Evolutionary conservation across 2,113 vertebrate species (phyloP).

Genomic region (Coryphaenoides rupestris): DNA sequence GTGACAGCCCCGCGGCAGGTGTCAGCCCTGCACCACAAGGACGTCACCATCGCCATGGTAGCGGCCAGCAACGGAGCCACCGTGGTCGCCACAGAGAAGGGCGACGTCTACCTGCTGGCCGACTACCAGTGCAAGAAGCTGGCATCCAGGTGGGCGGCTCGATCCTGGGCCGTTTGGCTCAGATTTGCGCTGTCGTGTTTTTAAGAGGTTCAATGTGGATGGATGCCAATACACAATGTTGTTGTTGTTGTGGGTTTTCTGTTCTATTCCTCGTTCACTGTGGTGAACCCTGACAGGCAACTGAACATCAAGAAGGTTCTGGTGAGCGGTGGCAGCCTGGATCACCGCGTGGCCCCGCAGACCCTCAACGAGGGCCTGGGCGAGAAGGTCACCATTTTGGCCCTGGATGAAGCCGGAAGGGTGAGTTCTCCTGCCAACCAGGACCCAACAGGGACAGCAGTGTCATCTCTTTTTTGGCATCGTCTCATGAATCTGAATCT

Average conservation of each 20-base stretch:
- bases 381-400: slow-evolving; percentile 83
- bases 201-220: too few relatives aligned
- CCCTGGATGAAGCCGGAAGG: slow-evolving; percentile 89
- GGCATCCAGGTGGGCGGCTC: slow-evolving; percentile 81
- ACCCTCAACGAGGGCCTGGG: slow-evolving; percentile 85
- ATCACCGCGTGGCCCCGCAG: slow-evolving; percentile 87
- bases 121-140: slow-evolving; percentile 98
- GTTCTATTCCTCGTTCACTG: too few relatives aligned
- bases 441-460: not conserved
- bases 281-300: slow-evolving; percentile 70
- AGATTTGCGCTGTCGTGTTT: not conserved
- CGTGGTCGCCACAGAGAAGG: slow-evolving; percentile 89
- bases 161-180: not conserved
- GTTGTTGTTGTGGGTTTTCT: too few relatives aligned
- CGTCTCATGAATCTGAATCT: too few relatives aligned
- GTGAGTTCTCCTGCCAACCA: slow-evolving; percentile 66
- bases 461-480: slow-evolving; percentile 6
- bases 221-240: too few relatives aligned
- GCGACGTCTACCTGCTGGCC: slow-evolving; percentile 89
- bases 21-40: slow-evolving; percentile 91
- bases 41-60: slow-evolving; percentile 80
- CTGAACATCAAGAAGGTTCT: slow-evolving; percentile 92
- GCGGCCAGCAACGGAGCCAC: slow-evolving; percentile 91
- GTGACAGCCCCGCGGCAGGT: slow-evolving; percentile 87
- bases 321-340: slow-evolving; percentile 86